Evolutionary conservation across 2,888 invertebrate species (phyloP).

Genomic region (Acleris emargana): DNA sequence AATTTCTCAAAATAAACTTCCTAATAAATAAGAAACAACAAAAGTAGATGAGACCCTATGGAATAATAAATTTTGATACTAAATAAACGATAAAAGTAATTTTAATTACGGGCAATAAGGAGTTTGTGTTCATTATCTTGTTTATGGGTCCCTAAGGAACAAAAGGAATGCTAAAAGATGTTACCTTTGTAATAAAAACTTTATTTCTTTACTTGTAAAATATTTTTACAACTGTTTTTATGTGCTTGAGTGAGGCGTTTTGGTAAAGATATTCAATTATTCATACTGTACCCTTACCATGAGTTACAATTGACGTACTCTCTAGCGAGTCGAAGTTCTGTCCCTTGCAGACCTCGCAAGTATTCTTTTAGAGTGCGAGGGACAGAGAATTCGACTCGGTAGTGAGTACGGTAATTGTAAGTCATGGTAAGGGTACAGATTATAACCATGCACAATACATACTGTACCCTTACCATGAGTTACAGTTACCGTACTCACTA

Average conservation of each 20-base stretch:
- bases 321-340: too few species aligned
- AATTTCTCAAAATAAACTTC: neutral
- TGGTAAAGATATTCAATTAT: too few species aligned
- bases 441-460: too few species aligned
- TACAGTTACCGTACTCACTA: too few species aligned
- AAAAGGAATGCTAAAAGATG: neutral
- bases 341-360: too few species aligned
- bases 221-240: neutral
- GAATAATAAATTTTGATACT: slow-evolving; percentile 9
- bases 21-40: neutral
- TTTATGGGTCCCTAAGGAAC: slow-evolving; percentile 16
- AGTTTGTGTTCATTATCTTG: slow-evolving; percentile 12
- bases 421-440: too few species aligned
- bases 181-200: neutral
- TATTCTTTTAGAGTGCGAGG: too few species aligned
- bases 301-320: too few species aligned
- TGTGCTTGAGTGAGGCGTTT: neutral
- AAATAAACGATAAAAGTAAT: slow-evolving; percentile 11
- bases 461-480: too few species aligned
- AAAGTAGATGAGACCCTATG: neutral
- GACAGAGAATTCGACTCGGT: too few species aligned
- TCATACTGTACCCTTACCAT: too few species aligned
- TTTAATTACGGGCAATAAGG: slow-evolving; percentile 7
- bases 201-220: neutral
- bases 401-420: too few species aligned